Base-by-base conservation (phyloP, 2,797 vertebrate genomes). In the Oreonectes daqikongensis region DNA sequence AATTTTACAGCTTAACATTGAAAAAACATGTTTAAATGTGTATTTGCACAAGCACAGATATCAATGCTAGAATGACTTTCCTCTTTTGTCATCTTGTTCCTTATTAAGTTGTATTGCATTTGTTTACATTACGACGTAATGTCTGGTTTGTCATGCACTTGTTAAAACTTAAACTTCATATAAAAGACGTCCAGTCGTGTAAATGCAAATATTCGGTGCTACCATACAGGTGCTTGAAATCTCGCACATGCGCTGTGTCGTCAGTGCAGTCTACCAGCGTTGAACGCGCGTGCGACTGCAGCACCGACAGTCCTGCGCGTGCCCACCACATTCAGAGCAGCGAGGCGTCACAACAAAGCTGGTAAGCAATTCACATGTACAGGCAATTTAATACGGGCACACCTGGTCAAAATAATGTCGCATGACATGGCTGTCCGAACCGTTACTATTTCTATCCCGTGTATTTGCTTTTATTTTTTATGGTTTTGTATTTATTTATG, bases 321-420 rank as follows among this genome's bases (percentile, higher is more conserved):
- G 70, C 67, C 32, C 80, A 75, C 42, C 77, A 73, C 42, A 59
- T 52, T 61, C 50, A 67, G 26, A 59, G 50, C 78, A 32, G 26
- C 61, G 28, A 55, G 55, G 69, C 77, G 50, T 46, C 64, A 57
- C 79, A 77, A 64, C 72, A 79, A 68, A 77, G 26, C 69, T 79
- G 81, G 76, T 82, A 81, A 84, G 83, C 72, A 44, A 61, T 44
- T 44, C 68, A 61, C 46, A 71, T 63, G 57, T 65, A 59, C 17
- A 22, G 9, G 12, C 46, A 44, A 70, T 53, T 44, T 77, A 64
- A 64, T 30, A 52, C 46, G 32, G n/a, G 35, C 3, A 63, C 12
- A 30, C 17, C 42, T 26, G 24, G 69, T 48, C 9, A 44, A 38
- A 69, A 69, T 20, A 4, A 18, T 44, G 15, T 46, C 8, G 24